Percentiles rank a stretch among this genome's conserved stretches.
Evolutionary conservation across 2,888 invertebrate genomes (phyloP).

Genomic region (Zaprionus bogoriensis): DNA sequence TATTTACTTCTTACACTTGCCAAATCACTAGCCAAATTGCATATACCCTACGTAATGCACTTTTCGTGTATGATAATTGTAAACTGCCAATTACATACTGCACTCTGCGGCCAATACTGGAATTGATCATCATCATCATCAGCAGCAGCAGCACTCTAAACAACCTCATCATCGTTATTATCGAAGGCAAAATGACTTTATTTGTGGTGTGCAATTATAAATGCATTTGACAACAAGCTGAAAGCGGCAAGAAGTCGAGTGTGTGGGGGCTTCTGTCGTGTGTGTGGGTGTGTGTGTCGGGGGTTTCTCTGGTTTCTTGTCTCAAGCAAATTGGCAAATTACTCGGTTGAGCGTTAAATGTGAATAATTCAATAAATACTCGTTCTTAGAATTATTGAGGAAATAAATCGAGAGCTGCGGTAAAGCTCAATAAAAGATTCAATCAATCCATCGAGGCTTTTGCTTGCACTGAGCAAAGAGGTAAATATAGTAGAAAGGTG

Average conservation of each 20-base stretch:
- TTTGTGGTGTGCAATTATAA: conserved; percentile 64
- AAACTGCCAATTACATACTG: conserved; percentile 47
- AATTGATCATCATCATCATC: conserved; percentile 7
- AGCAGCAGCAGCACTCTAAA: not conserved
- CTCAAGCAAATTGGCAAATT: conserved; percentile 20
- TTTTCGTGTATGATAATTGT: no score
- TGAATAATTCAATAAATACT: conserved; percentile 49
- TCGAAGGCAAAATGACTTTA: conserved; percentile 32
- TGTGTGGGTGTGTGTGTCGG: not conserved
- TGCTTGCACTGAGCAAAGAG: no score
- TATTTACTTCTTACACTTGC: no score
- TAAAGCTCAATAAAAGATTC: no score
- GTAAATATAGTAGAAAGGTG: no score
- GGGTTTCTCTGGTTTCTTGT: no score
- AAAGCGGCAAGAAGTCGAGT: conserved; percentile 28
- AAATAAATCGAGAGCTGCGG: no score
- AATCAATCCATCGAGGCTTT: no score
- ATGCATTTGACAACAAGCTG: conserved; percentile 62
- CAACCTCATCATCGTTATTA: not conserved
- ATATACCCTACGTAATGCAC: no score
- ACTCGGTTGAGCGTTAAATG: conserved; percentile 46
- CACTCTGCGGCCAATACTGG: conserved; percentile 10
- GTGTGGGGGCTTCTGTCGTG: not conserved
- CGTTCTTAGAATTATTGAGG: conserved; percentile 28
- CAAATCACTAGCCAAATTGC: no score